phyloP scores from a whole-genome alignment of 2,113 vertebrate species.

The Passer domesticus region DNA sequence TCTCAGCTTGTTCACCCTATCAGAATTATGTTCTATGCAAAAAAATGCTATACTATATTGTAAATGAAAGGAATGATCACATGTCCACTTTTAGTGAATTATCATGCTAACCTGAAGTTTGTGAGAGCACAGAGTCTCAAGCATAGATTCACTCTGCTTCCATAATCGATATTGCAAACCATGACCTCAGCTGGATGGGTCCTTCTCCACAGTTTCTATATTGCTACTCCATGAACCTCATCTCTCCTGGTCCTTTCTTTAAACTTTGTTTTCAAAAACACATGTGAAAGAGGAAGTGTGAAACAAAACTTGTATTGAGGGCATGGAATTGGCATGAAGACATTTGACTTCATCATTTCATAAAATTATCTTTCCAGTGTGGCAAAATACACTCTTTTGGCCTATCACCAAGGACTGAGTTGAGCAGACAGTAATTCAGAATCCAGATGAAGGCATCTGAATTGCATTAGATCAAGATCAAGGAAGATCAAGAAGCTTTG shows the following conservation, averaged over 20 bases:
- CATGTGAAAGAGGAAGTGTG: background rate
- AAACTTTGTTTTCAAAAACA: background rate
- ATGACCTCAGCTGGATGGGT: background rate
- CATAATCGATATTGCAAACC: background rate
- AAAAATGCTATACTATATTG: background rate
- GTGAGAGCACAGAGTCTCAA: background rate
- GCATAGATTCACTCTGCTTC: background rate
- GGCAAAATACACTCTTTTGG: background rate
- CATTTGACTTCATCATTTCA: background rate
- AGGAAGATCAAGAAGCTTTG: background rate
- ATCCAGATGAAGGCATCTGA: background rate
- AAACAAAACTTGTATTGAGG: background rate
- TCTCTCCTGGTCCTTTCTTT: background rate
- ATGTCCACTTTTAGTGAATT: background rate
- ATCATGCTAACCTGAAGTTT: background rate
- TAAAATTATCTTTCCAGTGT: background rate
- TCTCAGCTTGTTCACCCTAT: background rate
- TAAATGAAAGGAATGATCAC: background rate
- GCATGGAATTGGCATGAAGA: background rate
- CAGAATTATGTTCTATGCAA: background rate
- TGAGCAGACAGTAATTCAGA: background rate
- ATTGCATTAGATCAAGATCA: background rate
- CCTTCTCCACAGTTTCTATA: background rate
- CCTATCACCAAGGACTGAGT: background rate
- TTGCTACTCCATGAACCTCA: background rate